Percentiles rank a stretch among this genome's conserved stretches.
These are phyloP conservation scores for Apamea monoglypha DNA, from an alignment of 2,888 invertebrate species.

Conservation along the genomic window DNA sequence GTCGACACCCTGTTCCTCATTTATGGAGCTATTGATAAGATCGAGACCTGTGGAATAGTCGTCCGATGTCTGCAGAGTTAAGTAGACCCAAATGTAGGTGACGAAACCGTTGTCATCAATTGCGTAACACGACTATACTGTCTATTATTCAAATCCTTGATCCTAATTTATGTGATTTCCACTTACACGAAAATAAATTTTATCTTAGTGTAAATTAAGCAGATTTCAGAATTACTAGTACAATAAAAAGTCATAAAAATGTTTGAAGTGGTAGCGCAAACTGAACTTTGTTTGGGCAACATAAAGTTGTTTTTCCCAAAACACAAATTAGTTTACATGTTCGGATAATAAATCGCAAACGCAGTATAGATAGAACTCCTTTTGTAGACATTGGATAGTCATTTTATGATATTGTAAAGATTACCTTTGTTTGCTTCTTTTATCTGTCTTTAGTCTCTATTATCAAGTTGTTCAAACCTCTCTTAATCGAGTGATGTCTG, in stretches of 20 bases:
- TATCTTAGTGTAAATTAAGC: too few relatives aligned
- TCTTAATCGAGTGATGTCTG: conserved; percentile 82
- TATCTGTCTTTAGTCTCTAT: not conserved
- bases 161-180: not conserved
- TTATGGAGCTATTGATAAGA: not conserved
- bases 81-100: not conserved
- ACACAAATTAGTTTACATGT: not conserved
- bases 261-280: not conserved
- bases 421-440: conserved; percentile 9
- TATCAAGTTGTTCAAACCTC: conserved; percentile 72
- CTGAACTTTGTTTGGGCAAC: not conserved
- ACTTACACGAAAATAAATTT: too few relatives aligned
- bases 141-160: not conserved
- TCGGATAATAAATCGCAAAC: not conserved
- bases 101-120: not conserved
- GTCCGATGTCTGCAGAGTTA: not conserved
- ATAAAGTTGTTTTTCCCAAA: not conserved
- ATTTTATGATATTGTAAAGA: not conserved
- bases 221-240: too few relatives aligned
- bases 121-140: too few relatives aligned
- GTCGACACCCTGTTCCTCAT: not conserved
- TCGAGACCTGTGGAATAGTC: not conserved
- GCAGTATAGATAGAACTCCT: not conserved
- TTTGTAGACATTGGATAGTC: not conserved
- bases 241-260: not conserved